These are phyloP conservation scores for Ceramica pisi DNA, from an alignment of 2,888 invertebrate species.

Conservation along the genomic window DNA sequence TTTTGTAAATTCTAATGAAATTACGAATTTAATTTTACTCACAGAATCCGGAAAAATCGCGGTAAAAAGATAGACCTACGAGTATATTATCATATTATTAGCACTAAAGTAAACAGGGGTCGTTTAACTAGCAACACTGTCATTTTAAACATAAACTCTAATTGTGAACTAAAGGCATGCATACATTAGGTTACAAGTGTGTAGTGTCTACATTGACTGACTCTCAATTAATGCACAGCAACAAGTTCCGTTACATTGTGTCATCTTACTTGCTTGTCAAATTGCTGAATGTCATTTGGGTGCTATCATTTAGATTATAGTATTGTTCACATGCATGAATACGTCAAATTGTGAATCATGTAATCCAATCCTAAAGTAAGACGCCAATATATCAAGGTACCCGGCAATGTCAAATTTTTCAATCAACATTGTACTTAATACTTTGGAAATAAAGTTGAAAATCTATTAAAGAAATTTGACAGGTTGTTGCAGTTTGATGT, in stretches of 20 bases:
- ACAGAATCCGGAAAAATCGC: not conserved
- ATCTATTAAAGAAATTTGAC: too few species aligned
- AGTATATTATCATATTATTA: too few species aligned
- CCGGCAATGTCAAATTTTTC: too few species aligned
- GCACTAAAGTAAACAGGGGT: not conserved
- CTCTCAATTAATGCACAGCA: slow-evolving; percentile 7
- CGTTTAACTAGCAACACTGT: not conserved
- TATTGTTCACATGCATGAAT: too few species aligned
- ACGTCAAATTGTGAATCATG: too few species aligned
- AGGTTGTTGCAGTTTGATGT: too few species aligned
- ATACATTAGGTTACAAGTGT: slow-evolving; percentile 13
- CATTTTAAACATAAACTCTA: slow-evolving; percentile 8
- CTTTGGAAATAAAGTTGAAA: too few species aligned
- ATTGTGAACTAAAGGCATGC: slow-evolving; percentile 6
- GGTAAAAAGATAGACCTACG: not conserved
- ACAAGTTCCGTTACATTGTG: not conserved
- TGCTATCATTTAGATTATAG: not conserved
- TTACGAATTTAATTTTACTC: too few species aligned
- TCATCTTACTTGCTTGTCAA: not conserved
- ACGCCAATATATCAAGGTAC: too few species aligned
- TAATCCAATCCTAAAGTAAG: too few species aligned
- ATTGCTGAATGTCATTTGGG: not conserved
- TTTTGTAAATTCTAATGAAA: too few species aligned
- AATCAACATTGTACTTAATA: too few species aligned
- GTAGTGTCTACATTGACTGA: slow-evolving; percentile 18